Conservation (phyloP, 2,113 vertebrate genomes). For the Periophthalmodon schlosseri region DNA sequence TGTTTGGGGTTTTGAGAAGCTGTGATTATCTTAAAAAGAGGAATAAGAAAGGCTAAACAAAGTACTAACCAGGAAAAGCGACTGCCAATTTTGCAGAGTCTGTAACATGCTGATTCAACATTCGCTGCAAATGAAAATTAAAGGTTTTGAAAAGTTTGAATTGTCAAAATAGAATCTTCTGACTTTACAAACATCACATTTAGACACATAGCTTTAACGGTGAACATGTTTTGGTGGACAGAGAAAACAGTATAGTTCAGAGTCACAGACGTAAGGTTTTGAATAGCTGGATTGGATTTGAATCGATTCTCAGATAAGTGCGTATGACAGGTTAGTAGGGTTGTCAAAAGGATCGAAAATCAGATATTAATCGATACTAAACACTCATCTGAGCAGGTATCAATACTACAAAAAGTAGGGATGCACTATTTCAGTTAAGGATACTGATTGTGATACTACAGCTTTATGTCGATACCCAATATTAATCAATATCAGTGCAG, state of each 20-base stretch:
- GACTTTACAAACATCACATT: neutral
- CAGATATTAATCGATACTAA: too few species aligned
- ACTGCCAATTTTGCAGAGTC: neutral
- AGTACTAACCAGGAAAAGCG: neutral
- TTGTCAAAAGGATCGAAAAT: too few species aligned
- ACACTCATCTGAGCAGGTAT: too few species aligned
- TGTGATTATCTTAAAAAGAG: constrained; percentile 1
- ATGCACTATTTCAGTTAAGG: too few species aligned
- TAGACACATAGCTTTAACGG: neutral
- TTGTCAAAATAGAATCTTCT: neutral
- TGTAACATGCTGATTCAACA: constrained; percentile 2
- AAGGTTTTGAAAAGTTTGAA: neutral
- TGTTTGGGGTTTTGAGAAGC: neutral
- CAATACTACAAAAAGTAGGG: too few species aligned
- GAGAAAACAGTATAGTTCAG: neutral
- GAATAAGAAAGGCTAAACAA: constrained; percentile 6
- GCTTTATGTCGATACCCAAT: too few species aligned
- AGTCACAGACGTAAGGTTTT: neutral
- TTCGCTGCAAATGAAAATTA: neutral
- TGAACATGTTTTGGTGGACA: neutral
- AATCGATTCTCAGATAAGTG: neutral
- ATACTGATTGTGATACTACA: too few species aligned
- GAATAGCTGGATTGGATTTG: neutral
- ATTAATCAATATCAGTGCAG: too few species aligned
- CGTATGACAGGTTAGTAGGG: too few species aligned